Conservation (phyloP, 2,797 vertebrate species). For the Psittacula echo region DNA sequence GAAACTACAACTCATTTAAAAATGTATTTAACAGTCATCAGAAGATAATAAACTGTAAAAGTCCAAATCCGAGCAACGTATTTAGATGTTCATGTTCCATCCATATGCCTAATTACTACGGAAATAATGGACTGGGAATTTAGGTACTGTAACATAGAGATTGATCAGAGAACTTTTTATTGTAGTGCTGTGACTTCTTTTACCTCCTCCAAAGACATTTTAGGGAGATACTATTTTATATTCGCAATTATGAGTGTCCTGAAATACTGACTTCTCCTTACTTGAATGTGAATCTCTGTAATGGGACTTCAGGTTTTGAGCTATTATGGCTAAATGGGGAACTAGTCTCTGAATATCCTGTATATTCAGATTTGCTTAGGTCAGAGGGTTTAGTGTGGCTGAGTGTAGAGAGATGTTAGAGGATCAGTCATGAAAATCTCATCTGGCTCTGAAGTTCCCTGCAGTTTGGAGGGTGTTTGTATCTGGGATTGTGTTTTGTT, state of each 20-base stretch:
- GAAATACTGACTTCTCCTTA: neutral
- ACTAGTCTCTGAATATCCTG: neutral
- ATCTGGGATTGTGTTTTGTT: conserved; percentile 65
- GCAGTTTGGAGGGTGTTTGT: conserved; percentile 60
- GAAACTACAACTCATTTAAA: neutral
- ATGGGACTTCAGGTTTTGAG: neutral
- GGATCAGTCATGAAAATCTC: conserved; percentile 32
- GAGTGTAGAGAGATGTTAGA: neutral
- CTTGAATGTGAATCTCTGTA: neutral
- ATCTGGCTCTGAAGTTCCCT: conserved; percentile 41
- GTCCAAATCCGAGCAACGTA: neutral
- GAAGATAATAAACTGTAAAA: neutral
- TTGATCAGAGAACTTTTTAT: neutral
- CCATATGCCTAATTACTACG: neutral
- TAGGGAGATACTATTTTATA: neutral
- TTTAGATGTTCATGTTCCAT: neutral
- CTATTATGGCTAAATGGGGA: neutral
- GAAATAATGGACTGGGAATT: neutral
- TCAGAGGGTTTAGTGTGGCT: neutral
- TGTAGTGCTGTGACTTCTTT: neutral
- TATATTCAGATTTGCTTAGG: conserved; percentile 1
- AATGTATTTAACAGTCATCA: neutral
- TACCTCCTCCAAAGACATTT: neutral
- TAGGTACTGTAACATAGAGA: neutral
- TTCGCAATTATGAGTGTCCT: neutral